Evolutionary conservation across 2,888 invertebrate genomes (phyloP).

Genomic region (Watsonalla binaria): DNA sequence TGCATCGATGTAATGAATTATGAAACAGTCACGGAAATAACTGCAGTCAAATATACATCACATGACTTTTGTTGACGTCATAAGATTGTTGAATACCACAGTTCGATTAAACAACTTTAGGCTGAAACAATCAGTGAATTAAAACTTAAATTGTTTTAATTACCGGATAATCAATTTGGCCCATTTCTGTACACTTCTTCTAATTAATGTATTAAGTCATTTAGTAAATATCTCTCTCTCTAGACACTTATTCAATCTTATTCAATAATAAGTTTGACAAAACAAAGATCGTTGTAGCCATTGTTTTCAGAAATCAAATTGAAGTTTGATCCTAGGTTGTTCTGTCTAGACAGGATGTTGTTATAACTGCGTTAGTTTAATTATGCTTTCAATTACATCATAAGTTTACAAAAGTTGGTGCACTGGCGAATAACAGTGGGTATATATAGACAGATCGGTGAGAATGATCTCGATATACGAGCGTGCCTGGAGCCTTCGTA

Average conservation of each 20-base stretch:
- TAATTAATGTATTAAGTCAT: too few relatives aligned
- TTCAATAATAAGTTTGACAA: too few relatives aligned
- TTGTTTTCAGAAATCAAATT: too few relatives aligned
- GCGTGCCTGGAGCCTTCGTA: background rate
- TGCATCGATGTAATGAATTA: conserved; percentile 21
- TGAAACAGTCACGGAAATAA: conserved; percentile 8
- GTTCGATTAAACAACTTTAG: too few relatives aligned
- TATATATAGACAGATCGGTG: too few relatives aligned
- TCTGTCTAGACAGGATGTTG: background rate
- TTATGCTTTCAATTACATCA: background rate
- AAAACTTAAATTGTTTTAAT: background rate
- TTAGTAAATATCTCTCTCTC: too few relatives aligned
- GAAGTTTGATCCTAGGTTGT: too few relatives aligned
- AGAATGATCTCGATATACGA: background rate
- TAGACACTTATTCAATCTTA: too few relatives aligned
- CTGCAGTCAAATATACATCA: conserved; percentile 5
- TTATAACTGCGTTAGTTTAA: background rate
- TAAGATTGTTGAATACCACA: background rate
- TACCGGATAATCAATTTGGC: too few relatives aligned
- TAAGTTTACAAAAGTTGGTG: background rate
- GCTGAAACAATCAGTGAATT: background rate
- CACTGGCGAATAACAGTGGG: background rate
- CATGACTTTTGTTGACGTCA: background rate
- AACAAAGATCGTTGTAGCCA: too few relatives aligned
- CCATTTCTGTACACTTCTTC: too few relatives aligned